A percentile compares a stretch with the other conserved stretches of the same genome.
Conservation (phyloP, 2,113 vertebrate species). For the Phyllostomus hastatus region DNA sequence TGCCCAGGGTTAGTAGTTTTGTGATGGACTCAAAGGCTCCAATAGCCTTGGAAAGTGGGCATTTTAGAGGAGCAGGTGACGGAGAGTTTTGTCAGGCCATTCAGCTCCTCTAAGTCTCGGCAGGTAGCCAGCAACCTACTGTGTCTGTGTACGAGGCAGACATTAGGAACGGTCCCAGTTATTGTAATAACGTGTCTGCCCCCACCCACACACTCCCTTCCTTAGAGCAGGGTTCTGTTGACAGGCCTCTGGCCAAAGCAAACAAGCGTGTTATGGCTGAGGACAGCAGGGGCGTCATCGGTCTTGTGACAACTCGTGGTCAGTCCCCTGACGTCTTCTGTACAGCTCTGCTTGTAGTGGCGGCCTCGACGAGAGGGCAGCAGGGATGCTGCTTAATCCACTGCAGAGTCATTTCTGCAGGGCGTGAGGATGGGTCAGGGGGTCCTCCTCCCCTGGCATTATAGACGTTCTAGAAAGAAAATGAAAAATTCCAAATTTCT, state of each 20-base stretch:
- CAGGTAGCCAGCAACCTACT: background rate
- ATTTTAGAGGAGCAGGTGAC: background rate
- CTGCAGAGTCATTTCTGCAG: background rate
- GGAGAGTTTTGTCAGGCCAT: background rate
- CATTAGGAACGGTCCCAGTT: background rate
- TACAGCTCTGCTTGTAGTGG: background rate
- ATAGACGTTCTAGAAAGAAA: background rate
- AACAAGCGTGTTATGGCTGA: background rate
- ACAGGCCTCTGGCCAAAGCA: background rate
- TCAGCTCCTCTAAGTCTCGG: background rate
- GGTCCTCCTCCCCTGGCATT: rapidly evolving
- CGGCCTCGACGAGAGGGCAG: rapidly evolving
- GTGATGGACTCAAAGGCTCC: background rate
- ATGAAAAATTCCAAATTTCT: background rate
- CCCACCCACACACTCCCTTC: background rate
- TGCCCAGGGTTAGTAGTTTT: background rate
- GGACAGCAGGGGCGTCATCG: background rate
- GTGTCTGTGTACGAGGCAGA: background rate
- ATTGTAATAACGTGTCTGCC: background rate
- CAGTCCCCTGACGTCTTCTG: background rate
- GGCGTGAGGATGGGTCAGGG: rapidly evolving
- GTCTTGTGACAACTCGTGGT: background rate
- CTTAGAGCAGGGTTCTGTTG: background rate
- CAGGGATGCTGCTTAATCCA: background rate
- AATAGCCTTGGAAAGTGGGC: background rate